A percentile compares a stretch with the other conserved stretches of the same genome.
Evolutionary conservation across 2,888 invertebrate genomes (phyloP).

Genomic region (Microchrysa polita): DNA sequence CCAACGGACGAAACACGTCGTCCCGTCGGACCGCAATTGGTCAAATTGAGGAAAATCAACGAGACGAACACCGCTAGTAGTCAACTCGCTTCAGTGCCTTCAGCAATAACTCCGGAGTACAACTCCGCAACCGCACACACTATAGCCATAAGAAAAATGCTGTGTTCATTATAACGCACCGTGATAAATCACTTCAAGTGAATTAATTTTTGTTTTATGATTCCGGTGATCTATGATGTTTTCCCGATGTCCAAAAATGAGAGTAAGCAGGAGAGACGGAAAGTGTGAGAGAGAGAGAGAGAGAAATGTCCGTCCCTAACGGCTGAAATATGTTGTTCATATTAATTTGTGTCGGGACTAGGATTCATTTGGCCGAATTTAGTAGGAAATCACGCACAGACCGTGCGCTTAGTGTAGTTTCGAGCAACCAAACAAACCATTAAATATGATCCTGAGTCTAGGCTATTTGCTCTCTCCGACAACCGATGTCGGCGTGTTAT

Average conservation of each 20-base stretch:
- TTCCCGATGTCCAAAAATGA: conserved; percentile 34
- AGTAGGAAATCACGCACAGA: background rate
- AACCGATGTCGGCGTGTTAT: background rate
- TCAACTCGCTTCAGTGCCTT: no score
- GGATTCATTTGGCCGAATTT: no score
- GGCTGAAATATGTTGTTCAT: conserved; percentile 40
- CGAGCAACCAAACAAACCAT: conserved; percentile 1
- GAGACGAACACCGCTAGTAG: no score
- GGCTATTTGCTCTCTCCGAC: no score
- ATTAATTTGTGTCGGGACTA: conserved; percentile 40
- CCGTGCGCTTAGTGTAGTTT: background rate
- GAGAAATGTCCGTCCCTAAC: background rate
- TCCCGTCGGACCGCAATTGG: no score
- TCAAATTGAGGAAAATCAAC: no score
- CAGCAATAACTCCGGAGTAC: background rate
- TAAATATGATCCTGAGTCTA: conserved; percentile 1
- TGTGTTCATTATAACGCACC: conserved; percentile 51
- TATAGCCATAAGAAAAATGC: conserved; percentile 39
- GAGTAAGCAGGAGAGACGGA: background rate
- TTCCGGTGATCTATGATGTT: conserved; percentile 47
- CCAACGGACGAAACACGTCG: no score
- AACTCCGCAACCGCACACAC: conserved; percentile 5
- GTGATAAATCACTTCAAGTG: conserved; percentile 56
- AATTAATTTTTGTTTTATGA: conserved; percentile 56
- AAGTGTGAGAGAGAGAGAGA: no score